Conservation (phyloP, 2,888 invertebrate species). For the Caenorhabditis virilis region DNA sequence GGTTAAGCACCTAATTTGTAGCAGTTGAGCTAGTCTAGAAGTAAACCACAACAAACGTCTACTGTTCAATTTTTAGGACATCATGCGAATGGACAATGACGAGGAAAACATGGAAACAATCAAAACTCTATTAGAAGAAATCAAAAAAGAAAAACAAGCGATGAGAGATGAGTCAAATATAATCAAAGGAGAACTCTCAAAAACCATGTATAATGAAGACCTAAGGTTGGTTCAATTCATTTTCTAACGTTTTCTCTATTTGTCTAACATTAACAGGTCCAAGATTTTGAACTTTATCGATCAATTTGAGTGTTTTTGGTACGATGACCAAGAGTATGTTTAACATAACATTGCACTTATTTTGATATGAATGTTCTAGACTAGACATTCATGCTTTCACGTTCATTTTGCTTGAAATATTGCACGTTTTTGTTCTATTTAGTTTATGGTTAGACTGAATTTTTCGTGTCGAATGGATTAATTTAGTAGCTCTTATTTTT, state of each 20-base stretch:
- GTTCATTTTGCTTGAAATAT: not conserved
- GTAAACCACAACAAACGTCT: not conserved
- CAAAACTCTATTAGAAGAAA: conserved; percentile 41
- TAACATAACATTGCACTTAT: not conserved
- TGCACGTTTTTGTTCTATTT: too few species aligned
- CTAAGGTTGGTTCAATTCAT: conserved; percentile 25
- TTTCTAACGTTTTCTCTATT: conserved; percentile 1
- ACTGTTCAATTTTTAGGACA: conserved; percentile 28
- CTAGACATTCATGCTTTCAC: not conserved
- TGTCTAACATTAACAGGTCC: conserved; percentile 27
- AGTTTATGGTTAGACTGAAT: too few species aligned
- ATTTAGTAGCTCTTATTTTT: too few species aligned
- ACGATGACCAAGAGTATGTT: conserved; percentile 49
- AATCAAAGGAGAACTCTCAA: conserved; percentile 46
- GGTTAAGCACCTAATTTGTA: not conserved
- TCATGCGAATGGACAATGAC: conserved; percentile 47
- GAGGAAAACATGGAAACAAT: conserved; percentile 48
- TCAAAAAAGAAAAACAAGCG: conserved; percentile 43
- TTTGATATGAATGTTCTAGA: too few species aligned
- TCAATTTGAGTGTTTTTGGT: conserved; percentile 51
- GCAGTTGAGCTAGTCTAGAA: not conserved
- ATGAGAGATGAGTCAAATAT: conserved; percentile 49
- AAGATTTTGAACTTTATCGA: conserved; percentile 54
- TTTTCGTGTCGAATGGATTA: too few species aligned
- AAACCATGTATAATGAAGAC: conserved; percentile 52